Evolutionary conservation across 2,113 vertebrate species (phyloP).

Genomic region (Aramus guarauna): DNA sequence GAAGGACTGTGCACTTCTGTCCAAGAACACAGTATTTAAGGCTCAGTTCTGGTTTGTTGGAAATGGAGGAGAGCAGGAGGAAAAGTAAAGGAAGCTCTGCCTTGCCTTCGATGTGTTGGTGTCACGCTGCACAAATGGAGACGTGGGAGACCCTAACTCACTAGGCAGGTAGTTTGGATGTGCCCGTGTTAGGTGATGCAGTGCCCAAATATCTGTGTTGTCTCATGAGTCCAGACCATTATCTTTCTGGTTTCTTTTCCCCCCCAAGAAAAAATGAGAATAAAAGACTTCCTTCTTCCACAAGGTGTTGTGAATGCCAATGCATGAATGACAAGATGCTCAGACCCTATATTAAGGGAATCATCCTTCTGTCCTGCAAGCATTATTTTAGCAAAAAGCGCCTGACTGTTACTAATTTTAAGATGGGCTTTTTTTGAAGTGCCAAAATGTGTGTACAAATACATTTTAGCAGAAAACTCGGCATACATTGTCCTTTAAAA

Average conservation of each 20-base stretch:
- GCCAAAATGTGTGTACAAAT: background rate
- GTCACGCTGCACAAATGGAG: background rate
- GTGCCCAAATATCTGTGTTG: background rate
- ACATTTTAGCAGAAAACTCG: background rate
- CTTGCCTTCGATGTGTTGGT: background rate
- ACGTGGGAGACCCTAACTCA: background rate
- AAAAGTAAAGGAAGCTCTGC: background rate
- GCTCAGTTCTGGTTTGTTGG: background rate
- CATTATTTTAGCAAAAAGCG: background rate
- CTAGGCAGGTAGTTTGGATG: background rate
- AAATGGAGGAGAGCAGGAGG: background rate
- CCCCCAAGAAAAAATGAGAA: background rate
- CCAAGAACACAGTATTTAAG: background rate
- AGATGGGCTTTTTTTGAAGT: background rate
- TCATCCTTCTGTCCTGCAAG: background rate
- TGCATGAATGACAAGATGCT: background rate
- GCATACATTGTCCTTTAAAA: background rate
- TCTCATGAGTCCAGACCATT: background rate
- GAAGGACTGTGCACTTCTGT: background rate
- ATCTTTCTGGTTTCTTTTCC: background rate
- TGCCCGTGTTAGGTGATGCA: accelerated
- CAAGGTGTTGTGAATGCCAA: background rate
- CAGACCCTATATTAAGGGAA: background rate
- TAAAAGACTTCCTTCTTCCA: background rate
- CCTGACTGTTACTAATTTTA: background rate